Percentiles rank a stretch among this genome's conserved stretches.
Conservation (phyloP, 1,140 invertebrate species). For the Plodia interpunctella region DNA sequence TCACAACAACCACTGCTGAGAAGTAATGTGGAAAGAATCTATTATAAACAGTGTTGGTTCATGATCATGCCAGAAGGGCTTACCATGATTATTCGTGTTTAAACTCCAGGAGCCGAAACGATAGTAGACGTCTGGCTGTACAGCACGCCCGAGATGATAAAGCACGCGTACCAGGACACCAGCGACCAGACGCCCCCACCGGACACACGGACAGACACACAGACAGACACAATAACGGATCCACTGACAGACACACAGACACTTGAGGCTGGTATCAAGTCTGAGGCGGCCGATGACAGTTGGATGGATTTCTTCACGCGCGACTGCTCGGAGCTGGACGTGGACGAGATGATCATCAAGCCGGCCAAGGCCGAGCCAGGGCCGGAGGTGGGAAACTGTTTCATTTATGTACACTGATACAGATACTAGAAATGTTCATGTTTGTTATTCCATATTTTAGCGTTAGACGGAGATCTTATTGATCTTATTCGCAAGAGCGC, state of each 20-base stretch:
- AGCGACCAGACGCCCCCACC: background rate
- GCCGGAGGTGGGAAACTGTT: background rate
- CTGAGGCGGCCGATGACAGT: constrained; percentile 27
- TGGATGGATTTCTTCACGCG: constrained; percentile 65
- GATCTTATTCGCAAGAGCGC: no score
- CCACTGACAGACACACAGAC: constrained; percentile 11
- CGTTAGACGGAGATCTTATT: no score
- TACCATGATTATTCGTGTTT: background rate
- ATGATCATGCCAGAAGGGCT: no score
- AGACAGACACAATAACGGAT: constrained; percentile 11
- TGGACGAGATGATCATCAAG: constrained; percentile 66
- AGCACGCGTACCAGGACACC: constrained; percentile 51
- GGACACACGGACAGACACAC: background rate
- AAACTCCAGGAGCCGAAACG: constrained; percentile 84
- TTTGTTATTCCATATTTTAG: no score
- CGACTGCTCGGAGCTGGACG: constrained; percentile 48
- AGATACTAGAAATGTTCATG: background rate
- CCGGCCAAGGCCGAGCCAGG: constrained; percentile 34
- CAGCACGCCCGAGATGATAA: constrained; percentile 65
- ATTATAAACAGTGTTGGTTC: no score
- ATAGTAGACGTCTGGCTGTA: constrained; percentile 84
- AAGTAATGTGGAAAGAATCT: no score
- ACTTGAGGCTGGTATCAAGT: constrained; percentile 13
- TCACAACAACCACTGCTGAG: no score
- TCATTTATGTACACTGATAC: background rate